A percentile compares a stretch with the other conserved stretches of the same genome.
Conservation (phyloP, 2,888 invertebrate genomes). For the Julus scandinavius region DNA sequence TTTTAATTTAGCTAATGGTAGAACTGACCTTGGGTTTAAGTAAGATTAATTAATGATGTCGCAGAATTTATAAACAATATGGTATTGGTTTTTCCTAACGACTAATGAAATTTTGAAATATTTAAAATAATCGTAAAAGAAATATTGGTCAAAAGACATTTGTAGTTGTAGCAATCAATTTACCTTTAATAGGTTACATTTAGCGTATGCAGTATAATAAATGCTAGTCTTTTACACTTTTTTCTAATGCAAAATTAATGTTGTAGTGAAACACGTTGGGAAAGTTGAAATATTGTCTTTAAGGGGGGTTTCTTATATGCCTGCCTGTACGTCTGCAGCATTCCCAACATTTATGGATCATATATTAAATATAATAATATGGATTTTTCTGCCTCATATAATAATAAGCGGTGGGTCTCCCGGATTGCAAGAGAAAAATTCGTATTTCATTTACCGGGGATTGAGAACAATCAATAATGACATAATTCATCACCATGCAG, state of each 20-base stretch:
- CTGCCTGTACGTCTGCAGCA: background rate
- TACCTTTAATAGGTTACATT: background rate
- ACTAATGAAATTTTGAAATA: too few relatives aligned
- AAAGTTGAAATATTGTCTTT: slow-evolving; percentile 34
- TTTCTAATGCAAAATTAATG: slow-evolving; percentile 23
- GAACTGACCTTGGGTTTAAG: too few relatives aligned
- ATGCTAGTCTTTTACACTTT: background rate
- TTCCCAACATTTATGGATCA: slow-evolving; percentile 39
- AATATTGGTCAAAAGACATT: too few relatives aligned
- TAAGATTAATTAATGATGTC: too few relatives aligned
- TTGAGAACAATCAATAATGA: slow-evolving; percentile 38
- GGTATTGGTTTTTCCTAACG: too few relatives aligned
- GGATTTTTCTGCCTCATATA: slow-evolving; percentile 34
- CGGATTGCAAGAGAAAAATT: slow-evolving; percentile 14
- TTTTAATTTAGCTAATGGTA: too few relatives aligned
- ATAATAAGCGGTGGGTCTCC: slow-evolving; percentile 1
- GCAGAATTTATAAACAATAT: too few relatives aligned
- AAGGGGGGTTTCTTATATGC: background rate
- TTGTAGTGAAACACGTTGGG: background rate
- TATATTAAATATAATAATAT: slow-evolving; percentile 34
- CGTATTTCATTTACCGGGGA: slow-evolving; percentile 28
- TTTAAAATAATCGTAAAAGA: too few relatives aligned
- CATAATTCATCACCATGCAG: background rate
- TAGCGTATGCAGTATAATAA: background rate
- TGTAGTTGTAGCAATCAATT: background rate